Evolutionary conservation across 2,113 vertebrate genomes (phyloP).

Genomic region (Taxidea taxus): DNA sequence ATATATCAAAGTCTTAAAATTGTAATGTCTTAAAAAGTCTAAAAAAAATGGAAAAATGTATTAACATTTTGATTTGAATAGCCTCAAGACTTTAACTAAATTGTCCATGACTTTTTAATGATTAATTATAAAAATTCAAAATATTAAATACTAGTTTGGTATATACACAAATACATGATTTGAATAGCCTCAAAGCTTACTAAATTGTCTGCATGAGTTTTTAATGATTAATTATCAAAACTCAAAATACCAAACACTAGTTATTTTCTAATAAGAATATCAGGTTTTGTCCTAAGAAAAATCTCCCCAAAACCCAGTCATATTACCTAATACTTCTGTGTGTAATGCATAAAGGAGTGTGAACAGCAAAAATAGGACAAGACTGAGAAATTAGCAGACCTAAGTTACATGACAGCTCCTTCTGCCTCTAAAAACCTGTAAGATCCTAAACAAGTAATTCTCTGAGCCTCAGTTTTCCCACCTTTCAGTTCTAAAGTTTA

Average conservation of each 20-base stretch:
- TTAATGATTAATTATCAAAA: background rate
- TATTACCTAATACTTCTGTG: background rate
- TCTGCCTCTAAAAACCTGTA: background rate
- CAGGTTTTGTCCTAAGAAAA: background rate
- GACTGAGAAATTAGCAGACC: background rate
- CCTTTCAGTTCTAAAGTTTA: background rate
- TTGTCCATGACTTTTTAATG: background rate
- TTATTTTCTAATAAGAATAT: background rate
- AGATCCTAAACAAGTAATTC: background rate
- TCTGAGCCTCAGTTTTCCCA: background rate
- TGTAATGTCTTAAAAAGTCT: too few relatives aligned
- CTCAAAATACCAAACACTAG: slow-evolving; percentile 25
- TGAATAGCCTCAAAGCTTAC: background rate
- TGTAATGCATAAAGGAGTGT: background rate
- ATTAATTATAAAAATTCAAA: background rate
- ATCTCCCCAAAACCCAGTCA: background rate
- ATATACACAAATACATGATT: background rate
- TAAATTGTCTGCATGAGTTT: background rate
- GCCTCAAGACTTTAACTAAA: background rate
- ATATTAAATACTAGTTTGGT: background rate
- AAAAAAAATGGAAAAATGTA: background rate
- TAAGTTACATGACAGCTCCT: background rate
- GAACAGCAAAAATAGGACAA: background rate
- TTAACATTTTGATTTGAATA: background rate
- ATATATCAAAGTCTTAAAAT: background rate